Evolutionary conservation across 2,888 invertebrate species (phyloP).

Genomic region (Rhodophaea formosa): DNA sequence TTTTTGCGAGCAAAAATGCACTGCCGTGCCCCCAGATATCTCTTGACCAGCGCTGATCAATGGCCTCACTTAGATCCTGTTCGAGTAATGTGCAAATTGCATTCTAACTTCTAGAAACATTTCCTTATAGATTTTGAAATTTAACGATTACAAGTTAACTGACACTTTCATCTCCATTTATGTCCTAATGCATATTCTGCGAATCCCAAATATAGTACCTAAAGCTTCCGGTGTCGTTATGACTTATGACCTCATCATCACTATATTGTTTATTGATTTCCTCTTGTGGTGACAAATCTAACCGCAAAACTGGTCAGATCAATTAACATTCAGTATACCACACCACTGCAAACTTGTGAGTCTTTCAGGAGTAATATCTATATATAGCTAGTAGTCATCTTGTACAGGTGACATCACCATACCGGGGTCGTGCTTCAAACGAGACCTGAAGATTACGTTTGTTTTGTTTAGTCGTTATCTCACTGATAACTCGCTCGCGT

Average conservation of each 20-base stretch:
- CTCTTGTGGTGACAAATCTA: slow-evolving; percentile 5
- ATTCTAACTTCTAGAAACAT: too few species aligned
- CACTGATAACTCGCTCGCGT: slow-evolving; percentile 43
- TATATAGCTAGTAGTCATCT: background rate
- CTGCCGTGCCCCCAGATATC: too few species aligned
- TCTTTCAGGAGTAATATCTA: slow-evolving; percentile 12
- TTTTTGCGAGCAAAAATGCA: too few species aligned
- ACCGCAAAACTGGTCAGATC: background rate
- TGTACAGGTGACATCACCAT: slow-evolving; percentile 28
- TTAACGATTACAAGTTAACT: too few species aligned
- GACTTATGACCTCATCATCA: background rate
- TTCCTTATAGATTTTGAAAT: too few species aligned
- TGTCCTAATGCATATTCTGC: background rate
- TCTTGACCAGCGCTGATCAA: too few species aligned
- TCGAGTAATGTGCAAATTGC: too few species aligned
- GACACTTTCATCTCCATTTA: too few species aligned
- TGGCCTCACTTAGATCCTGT: too few species aligned
- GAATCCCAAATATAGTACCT: background rate
- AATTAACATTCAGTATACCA: background rate
- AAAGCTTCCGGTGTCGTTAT: background rate
- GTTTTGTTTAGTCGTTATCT: slow-evolving; percentile 42
- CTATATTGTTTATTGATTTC: background rate
- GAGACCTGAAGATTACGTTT: slow-evolving; percentile 25
- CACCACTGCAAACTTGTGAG: background rate
- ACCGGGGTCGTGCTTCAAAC: slow-evolving; percentile 27